phyloP scores from a whole-genome alignment of 2,888 invertebrate genomes.

The Cristatella mucedo region DNA sequence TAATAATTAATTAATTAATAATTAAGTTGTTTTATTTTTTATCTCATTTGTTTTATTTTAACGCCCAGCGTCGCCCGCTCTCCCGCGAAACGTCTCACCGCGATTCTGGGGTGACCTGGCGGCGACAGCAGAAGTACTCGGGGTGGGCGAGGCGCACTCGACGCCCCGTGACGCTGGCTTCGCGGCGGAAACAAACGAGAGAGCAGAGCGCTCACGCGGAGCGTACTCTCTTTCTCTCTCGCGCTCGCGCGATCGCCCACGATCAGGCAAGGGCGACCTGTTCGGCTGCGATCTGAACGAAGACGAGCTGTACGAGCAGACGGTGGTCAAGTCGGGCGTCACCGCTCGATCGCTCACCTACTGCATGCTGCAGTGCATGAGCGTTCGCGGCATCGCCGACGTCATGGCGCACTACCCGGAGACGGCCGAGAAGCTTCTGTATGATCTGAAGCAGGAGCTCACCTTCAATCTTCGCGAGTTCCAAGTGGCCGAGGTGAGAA shows the following conservation, averaged over 20 bases:
- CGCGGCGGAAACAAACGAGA: no score
- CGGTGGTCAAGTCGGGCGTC: constrained; percentile 77
- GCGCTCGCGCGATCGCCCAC: no score
- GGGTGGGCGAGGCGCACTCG: no score
- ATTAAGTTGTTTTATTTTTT: not conserved
- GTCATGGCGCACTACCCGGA: constrained; percentile 78
- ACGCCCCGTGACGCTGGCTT: no score
- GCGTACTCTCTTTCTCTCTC: constrained; percentile 1
- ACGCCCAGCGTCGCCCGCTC: no score
- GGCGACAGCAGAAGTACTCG: no score
- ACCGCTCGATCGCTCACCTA: constrained; percentile 87
- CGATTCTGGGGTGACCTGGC: no score
- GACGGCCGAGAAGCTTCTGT: constrained; percentile 79
- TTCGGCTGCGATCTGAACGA: constrained; percentile 50
- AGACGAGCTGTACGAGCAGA: constrained; percentile 51
- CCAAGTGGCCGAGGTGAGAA: constrained; percentile 62
- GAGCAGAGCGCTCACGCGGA: no score
- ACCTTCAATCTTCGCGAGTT: constrained; percentile 85
- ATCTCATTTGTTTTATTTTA: no score
- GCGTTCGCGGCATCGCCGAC: constrained; percentile 72
- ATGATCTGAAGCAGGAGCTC: constrained; percentile 83
- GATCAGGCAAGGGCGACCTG: constrained; percentile 77
- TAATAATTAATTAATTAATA: not conserved
- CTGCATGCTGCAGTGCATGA: constrained; percentile 84
- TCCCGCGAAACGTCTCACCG: no score